These are phyloP conservation scores for Scaptomyza graminum DNA, from an alignment of 1,140 invertebrate species.

Conservation along the genomic window DNA sequence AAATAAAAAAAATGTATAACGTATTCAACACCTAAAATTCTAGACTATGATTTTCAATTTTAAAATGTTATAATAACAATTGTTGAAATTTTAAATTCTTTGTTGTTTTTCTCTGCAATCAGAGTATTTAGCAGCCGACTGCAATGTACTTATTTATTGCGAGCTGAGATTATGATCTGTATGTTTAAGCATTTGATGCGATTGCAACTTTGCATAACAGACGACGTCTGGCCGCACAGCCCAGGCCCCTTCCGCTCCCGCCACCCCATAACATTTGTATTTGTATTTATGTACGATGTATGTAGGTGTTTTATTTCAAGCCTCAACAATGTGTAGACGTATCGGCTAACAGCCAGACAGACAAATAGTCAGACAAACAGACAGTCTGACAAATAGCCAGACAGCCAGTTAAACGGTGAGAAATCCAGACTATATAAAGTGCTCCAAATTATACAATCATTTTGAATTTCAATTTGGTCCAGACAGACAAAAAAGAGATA, in stretches of 20 bases:
- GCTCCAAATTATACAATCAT: constrained; percentile 81
- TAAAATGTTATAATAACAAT: too few species aligned
- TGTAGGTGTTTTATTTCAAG: constrained; percentile 57
- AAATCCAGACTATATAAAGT: constrained; percentile 78
- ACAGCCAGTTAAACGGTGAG: constrained; percentile 42
- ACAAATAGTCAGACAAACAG: constrained; percentile 12
- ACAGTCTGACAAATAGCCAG: constrained; percentile 9
- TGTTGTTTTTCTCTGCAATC: too few species aligned
- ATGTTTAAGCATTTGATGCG: constrained; percentile 63
- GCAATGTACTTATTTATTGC: neutral
- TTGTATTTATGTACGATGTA: constrained; percentile 2
- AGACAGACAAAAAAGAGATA: constrained; percentile 56
- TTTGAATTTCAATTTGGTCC: constrained; percentile 81
- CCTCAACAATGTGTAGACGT: constrained; percentile 71
- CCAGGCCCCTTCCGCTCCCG: neutral
- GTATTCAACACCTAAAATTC: too few species aligned
- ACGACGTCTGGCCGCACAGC: constrained; percentile 54
- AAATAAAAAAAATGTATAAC: too few species aligned
- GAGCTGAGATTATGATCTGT: constrained; percentile 48
- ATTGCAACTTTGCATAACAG: constrained; percentile 80
- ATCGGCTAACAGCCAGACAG: constrained; percentile 31
- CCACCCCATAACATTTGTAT: neutral
- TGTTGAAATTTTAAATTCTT: too few species aligned
- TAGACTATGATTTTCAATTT: too few species aligned
- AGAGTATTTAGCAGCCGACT: neutral